Evolutionary conservation across 2,888 invertebrate species (phyloP), one percentile per base, ranked within the genome.

Genomic region (Syrphus vitripennis): DNA sequence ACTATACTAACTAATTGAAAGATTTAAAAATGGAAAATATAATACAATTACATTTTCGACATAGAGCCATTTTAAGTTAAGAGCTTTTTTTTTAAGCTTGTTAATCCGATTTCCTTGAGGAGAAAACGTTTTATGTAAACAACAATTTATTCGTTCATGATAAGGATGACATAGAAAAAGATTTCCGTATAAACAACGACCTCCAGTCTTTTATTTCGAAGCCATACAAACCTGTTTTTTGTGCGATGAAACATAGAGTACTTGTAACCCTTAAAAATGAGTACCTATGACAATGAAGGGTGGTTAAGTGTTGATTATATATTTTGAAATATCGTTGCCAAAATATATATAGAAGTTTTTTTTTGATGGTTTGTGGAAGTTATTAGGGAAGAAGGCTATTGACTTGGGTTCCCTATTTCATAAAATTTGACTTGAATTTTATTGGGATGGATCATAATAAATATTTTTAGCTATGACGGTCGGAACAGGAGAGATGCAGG

Each of bases 141-240:
- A 59, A 37, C 4, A n/a, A n/a, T n/a, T n/a, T n/a, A n/a, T n/a
- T 57, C 57, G 19, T 57, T 21, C 21, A n/a, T 37, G 50, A n/a
- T 24, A 19, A 10, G 2, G 21, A 10, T 34, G 21, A 59, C 21
- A 59, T 57, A 21, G 59, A 45, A 45, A 65, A 42, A 65, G 45
- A 65, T 65, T 65, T 65, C 65, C 65, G 65, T 19, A 45, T 37
- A 55, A 26, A 26, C 10, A 26, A n/a, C 19, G 65, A 65, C 65
- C 65, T 65, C 45, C 45, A 45, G 29, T 65, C 29, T 31, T 29
- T 6, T 3, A 16, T 14, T 10, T 26, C 4, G 65, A 65, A 65
- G 65, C 65, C 65, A 19, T 65, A 65, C 12, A 4, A 59, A 37
- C 21, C n/a, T 59, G 6, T 16, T 24, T 31, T 37, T 37, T 10